These are phyloP conservation scores for Perca fluviatilis DNA, from an alignment of 2,113 vertebrate species.

Conservation along the genomic window DNA sequence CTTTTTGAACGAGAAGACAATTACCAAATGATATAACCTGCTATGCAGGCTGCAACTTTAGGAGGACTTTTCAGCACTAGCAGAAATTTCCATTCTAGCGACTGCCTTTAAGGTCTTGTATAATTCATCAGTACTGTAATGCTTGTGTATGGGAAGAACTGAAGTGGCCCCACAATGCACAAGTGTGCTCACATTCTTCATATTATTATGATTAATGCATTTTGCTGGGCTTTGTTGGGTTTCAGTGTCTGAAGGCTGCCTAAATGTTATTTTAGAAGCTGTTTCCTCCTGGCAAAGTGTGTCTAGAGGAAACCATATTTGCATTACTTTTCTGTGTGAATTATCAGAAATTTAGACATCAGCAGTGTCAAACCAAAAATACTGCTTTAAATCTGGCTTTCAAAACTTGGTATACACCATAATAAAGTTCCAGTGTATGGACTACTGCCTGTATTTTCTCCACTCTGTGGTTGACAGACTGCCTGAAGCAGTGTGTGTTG, in stretches of 20 bases:
- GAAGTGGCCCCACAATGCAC: constrained; percentile 12
- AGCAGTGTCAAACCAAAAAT: not conserved
- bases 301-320: constrained; percentile 9
- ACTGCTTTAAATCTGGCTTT: not conserved
- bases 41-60: not conserved
- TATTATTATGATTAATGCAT: constrained; percentile 46
- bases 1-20: not conserved
- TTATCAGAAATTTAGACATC: constrained; percentile 6
- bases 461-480: not conserved
- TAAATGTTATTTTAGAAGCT: constrained; percentile 34
- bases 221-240: constrained; percentile 7
- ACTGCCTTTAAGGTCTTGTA: constrained; percentile 31
- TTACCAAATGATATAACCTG: constrained; percentile 16
- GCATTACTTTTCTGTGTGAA: constrained; percentile 5
- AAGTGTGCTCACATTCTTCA: constrained; percentile 37
- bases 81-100: not conserved
- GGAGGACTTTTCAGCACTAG: constrained; percentile 6
- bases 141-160: constrained; percentile 16
- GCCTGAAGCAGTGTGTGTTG: not conserved
- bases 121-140: constrained; percentile 37
- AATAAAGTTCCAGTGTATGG: not conserved
- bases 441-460: not conserved
- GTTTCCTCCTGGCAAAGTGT: constrained; percentile 14
- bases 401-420: not conserved
- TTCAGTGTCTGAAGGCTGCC: constrained; percentile 15